Evolutionary conservation across 2,113 vertebrate species (phyloP).

Genomic region (Channa maculata): DNA sequence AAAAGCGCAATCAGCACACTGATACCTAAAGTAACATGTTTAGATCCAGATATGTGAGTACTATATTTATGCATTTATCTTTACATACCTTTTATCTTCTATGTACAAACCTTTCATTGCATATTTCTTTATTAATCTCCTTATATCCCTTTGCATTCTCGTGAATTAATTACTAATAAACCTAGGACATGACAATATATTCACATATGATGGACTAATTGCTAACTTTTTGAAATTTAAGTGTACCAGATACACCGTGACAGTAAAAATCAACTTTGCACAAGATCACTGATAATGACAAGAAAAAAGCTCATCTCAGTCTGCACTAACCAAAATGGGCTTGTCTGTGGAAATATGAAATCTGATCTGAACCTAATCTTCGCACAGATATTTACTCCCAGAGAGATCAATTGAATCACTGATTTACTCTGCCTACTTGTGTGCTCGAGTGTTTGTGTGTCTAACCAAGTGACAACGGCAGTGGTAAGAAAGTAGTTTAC

Average conservation of each 20-base stretch:
- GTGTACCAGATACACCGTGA: background rate
- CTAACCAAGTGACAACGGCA: constrained; percentile 72
- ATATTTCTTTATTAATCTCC: background rate
- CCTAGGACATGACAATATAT: background rate
- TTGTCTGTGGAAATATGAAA: constrained; percentile 77
- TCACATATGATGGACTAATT: background rate
- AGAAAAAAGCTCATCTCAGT: constrained; percentile 48
- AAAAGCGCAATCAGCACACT: constrained; percentile 64
- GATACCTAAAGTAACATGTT: constrained; percentile 51
- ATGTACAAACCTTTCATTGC: background rate
- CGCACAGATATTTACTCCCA: constrained; percentile 69
- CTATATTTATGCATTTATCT: constrained; percentile 34
- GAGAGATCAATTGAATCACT: constrained; percentile 62
- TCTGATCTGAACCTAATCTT: constrained; percentile 77
- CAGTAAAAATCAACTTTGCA: constrained; percentile 12
- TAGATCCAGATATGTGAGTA: background rate
- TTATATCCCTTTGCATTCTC: constrained; percentile 3
- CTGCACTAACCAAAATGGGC: constrained; percentile 61
- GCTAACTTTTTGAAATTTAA: constrained; percentile 23
- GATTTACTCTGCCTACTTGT: constrained; percentile 64
- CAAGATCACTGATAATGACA: constrained; percentile 39
- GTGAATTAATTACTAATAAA: background rate
- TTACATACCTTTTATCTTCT: constrained; percentile 5
- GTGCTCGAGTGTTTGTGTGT: constrained; percentile 19
- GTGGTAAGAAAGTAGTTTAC: constrained; percentile 62